A percentile compares a stretch with the other conserved stretches of the same genome.
phyloP scores from a whole-genome alignment of 2,888 invertebrate genomes.

The Caenorhabditis macrosperma region DNA sequence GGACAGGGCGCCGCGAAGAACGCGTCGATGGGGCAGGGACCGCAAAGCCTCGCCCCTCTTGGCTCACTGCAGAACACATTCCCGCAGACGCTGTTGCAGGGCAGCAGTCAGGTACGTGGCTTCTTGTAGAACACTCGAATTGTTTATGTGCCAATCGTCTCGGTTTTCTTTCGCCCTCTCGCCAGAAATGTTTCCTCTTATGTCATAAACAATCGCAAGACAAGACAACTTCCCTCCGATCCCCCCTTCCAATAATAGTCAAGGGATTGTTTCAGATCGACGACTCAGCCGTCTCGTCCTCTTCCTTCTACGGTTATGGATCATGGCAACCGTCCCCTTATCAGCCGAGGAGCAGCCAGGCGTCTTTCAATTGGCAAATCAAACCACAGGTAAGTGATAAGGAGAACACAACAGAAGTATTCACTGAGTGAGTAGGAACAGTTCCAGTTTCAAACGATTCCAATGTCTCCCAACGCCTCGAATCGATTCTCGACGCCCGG shows the following conservation, averaged over 20 bases:
- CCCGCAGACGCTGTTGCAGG: constrained; percentile 53
- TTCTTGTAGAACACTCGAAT: constrained; percentile 1
- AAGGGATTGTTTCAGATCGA: constrained; percentile 49
- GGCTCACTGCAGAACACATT: constrained; percentile 62
- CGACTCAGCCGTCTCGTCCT: constrained; percentile 42
- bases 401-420: neutral
- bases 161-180: constrained; percentile 40
- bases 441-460: constrained; percentile 50
- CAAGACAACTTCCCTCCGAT: neutral
- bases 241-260: neutral
- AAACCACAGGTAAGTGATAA: constrained; percentile 60
- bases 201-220: constrained; percentile 48
- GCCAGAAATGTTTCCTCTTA: constrained; percentile 44
- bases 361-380: constrained; percentile 64
- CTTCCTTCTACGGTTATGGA: constrained; percentile 67
- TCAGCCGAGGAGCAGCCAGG: constrained; percentile 40
- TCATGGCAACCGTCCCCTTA: constrained; percentile 59
- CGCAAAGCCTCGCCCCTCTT: constrained; percentile 31
- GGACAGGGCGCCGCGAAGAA: constrained; percentile 32
- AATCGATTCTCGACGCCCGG: constrained; percentile 35
- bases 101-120: constrained; percentile 46
- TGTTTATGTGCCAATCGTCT: constrained; percentile 41
- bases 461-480: constrained; percentile 34
- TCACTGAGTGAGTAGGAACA: constrained; percentile 11
- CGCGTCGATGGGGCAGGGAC: constrained; percentile 19